Evolutionary conservation across 2,797 vertebrate genomes (phyloP), one percentile per base, ranked within the genome.

Genomic region (Petrocephalus sullivani): DNA sequence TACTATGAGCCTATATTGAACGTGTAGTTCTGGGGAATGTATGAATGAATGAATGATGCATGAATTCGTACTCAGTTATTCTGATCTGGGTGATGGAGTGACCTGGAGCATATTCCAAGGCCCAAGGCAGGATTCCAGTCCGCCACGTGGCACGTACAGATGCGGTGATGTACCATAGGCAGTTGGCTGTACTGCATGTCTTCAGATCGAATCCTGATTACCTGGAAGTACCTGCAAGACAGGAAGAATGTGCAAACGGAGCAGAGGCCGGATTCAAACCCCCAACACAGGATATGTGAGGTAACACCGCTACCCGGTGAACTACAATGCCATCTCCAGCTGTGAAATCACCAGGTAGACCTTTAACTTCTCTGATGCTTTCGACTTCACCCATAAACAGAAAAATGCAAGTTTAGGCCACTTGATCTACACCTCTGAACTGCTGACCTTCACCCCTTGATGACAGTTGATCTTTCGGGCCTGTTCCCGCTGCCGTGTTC

Each of bases 381-480:
- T 84, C 21, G n/a, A 28, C 46, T 84, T 84, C n/a, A 23, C 21
- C n/a, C 81, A 51, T 84, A 84, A 84, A 84, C 46, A 54, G 51
- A 84, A 84, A 51, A 58, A 37, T 58, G 54, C 85, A 33, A 58
- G 28, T 54, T 85, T 0, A 5, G 54, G 21, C 28, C 28, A 28
- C 54, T 14, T 60, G 54, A 86, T 86, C 8, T 90, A 91, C 86
- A 89, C 90, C 90, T 92, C 90, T 91, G 91, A 67, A 88, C 84
- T 56, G 46, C 83, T 92, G 90, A 94, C 91, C 93, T 93, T 90
- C 93, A 91, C 91, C 91, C 90, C 78, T 88, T 58, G 88, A 90
- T 90, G 89, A 89, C 87, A 85, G 51, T 88, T 91, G 67, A 23
- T 87, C 87, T 91, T 87, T 60, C 85, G 87, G 88, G 88, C 33